These are phyloP conservation scores for Nysson spinosus DNA, from an alignment of 2,888 invertebrate genomes.

Conservation along the genomic window DNA sequence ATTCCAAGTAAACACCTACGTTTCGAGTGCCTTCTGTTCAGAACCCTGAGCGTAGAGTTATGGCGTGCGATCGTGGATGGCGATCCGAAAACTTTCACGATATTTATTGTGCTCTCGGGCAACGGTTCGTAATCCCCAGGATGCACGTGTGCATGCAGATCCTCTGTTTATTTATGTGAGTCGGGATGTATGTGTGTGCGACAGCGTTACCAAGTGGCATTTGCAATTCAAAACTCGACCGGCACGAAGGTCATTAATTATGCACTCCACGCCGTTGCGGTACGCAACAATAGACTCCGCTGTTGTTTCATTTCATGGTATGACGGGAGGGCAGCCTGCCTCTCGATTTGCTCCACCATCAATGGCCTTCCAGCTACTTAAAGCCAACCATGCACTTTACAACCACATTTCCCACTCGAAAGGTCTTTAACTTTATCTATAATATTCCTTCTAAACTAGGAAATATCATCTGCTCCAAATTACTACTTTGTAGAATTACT, in stretches of 20 bases:
- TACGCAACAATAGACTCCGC: slow-evolving; percentile 62
- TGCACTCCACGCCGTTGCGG: slow-evolving; percentile 60
- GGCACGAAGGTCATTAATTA: slow-evolving; percentile 68
- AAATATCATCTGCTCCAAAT: too few relatives aligned
- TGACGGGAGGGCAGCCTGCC: slow-evolving; percentile 18
- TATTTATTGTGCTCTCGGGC: slow-evolving; percentile 33
- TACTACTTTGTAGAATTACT: too few relatives aligned
- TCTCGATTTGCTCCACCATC: slow-evolving; percentile 18
- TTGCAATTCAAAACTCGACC: slow-evolving; percentile 68
- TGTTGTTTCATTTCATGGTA: slow-evolving; percentile 46
- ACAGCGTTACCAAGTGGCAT: slow-evolving; percentile 54
- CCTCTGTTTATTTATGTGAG: slow-evolving; percentile 37
- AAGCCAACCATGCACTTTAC: slow-evolving; percentile 7
- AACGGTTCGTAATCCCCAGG: slow-evolving; percentile 12
- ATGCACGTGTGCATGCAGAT: slow-evolving; percentile 5
- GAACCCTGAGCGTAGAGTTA: background rate
- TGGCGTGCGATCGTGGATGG: slow-evolving; percentile 1
- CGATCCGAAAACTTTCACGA: slow-evolving; percentile 26
- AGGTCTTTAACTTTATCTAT: too few relatives aligned
- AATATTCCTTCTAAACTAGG: too few relatives aligned
- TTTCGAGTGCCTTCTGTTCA: too few relatives aligned
- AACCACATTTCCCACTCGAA: background rate
- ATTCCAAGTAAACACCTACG: too few relatives aligned
- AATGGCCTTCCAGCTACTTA: slow-evolving; percentile 28
- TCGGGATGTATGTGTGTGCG: slow-evolving; percentile 17